phyloP scores from a whole-genome alignment of 2,888 invertebrate genomes.

The Eurytoma californica region DNA sequence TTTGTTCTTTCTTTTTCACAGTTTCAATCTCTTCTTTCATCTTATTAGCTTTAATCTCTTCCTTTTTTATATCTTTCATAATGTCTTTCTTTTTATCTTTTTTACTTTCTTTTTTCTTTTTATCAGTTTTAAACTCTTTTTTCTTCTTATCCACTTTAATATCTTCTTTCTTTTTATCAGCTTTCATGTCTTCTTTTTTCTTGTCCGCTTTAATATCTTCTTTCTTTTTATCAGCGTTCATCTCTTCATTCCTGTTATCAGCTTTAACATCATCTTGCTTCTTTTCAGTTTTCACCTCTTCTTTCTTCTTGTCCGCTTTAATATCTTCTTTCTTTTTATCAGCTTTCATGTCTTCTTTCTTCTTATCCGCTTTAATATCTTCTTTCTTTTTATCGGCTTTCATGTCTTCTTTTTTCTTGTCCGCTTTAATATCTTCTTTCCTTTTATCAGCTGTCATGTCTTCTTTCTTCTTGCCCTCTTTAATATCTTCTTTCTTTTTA shows the following conservation, averaged over 20 bases:
- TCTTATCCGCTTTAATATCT: background rate
- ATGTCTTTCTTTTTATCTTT: background rate
- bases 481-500: background rate
- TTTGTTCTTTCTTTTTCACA: no score
- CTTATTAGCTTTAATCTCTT: background rate
- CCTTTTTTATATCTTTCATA: no score
- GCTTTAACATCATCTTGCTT: background rate
- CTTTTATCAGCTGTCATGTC: background rate
- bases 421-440: background rate
- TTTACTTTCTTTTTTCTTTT: background rate
- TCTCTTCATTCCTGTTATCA: background rate
- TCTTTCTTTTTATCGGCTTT: slow-evolving; percentile 2
- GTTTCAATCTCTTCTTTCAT: background rate
- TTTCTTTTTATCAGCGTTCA: background rate
- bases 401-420: background rate
- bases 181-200: background rate
- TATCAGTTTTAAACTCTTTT: background rate
- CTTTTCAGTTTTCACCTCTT: background rate
- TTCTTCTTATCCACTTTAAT: background rate
- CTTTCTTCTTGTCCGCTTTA: background rate
- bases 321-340: background rate
- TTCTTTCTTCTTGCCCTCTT: background rate
- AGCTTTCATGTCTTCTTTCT: background rate
- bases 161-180: background rate
- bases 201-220: background rate